A percentile compares a stretch with the other conserved stretches of the same genome.
Evolutionary conservation across 2,797 vertebrate species (phyloP).

Genomic region (Urophycis tenuis): DNA sequence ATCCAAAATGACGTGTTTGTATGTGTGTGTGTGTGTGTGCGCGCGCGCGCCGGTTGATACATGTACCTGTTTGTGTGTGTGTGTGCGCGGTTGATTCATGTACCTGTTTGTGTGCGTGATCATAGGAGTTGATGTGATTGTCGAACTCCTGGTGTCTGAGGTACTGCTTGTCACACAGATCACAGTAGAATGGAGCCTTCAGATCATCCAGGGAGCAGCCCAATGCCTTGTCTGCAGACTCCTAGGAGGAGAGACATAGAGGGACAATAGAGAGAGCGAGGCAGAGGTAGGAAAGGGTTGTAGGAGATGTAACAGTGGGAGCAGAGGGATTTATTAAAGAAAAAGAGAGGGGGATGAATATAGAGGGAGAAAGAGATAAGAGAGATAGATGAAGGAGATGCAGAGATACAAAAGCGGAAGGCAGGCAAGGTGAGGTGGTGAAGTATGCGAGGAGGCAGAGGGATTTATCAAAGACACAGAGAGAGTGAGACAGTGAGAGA

Average conservation of each 20-base stretch:
- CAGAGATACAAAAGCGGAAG: conserved; percentile 11
- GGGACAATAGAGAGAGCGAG: not conserved
- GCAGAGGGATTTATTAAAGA: not conserved
- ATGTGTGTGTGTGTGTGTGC: conserved; percentile 15
- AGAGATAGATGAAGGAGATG: conserved; percentile 11
- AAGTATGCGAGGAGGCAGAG: not conserved
- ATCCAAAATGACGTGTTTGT: conserved; percentile 16
- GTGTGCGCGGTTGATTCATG: conserved; percentile 17
- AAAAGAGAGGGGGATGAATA: too few species aligned
- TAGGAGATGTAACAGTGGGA: not conserved
- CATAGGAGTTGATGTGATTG: conserved; percentile 99
- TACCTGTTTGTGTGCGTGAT: conserved; percentile 97
- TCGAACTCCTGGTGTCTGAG: conserved; percentile 97
- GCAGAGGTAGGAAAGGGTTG: not conserved
- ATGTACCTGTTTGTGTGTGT: conserved; percentile 16
- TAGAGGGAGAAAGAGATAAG: conserved; percentile 28
- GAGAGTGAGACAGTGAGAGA: not conserved
- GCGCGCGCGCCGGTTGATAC: conserved; percentile 8
- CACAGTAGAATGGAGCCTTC: conserved; percentile 94
- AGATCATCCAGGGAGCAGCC: conserved; percentile 84
- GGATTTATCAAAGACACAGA: not conserved
- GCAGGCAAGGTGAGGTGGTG: not conserved
- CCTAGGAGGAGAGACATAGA: conserved; percentile 60
- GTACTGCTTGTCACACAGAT: conserved; percentile 97
- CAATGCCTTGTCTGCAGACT: conserved; percentile 82